A percentile compares a stretch with the other conserved stretches of the same genome.
Conservation (phyloP, 1,140 invertebrate species). For the Heliothis subflexa region DNA sequence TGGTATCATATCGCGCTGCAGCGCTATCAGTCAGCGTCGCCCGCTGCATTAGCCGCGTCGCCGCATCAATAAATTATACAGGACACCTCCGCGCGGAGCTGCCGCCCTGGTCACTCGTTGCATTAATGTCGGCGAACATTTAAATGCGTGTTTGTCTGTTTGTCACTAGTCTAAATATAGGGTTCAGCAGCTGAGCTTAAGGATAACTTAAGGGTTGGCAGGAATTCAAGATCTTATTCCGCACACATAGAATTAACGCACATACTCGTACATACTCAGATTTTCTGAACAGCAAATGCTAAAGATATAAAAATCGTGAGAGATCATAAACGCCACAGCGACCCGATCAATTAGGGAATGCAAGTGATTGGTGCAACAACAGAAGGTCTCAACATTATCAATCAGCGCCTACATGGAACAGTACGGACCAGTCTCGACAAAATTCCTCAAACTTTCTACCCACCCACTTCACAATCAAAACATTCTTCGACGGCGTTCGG, state of each 20-base stretch:
- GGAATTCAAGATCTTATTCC: slow-evolving; percentile 34
- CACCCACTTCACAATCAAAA: slow-evolving; percentile 22
- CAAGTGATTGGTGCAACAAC: background rate
- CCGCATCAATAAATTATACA: slow-evolving; percentile 78
- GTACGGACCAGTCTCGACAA: background rate
- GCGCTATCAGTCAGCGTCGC: slow-evolving; percentile 81
- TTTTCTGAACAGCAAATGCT: background rate
- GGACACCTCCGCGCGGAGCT: slow-evolving; percentile 68
- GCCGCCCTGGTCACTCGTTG: slow-evolving; percentile 68
- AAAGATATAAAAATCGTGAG: background rate
- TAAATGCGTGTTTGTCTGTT: slow-evolving; percentile 51
- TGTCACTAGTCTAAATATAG: slow-evolving; percentile 37
- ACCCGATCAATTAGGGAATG: background rate
- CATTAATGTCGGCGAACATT: slow-evolving; percentile 58
- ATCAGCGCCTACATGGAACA: slow-evolving; percentile 19
- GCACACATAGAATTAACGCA: background rate
- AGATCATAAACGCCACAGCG: background rate
- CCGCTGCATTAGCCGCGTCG: slow-evolving; percentile 81
- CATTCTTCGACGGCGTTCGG: slow-evolving; percentile 28
- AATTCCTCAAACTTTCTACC: slow-evolving; percentile 12
- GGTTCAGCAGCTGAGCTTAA: slow-evolving; percentile 22
- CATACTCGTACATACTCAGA: too few species aligned
- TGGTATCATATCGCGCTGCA: slow-evolving; percentile 75
- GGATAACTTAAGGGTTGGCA: slow-evolving; percentile 43
- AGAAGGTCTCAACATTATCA: background rate